Conservation (phyloP, 2,888 invertebrate genomes). For the Meganola albula region DNA sequence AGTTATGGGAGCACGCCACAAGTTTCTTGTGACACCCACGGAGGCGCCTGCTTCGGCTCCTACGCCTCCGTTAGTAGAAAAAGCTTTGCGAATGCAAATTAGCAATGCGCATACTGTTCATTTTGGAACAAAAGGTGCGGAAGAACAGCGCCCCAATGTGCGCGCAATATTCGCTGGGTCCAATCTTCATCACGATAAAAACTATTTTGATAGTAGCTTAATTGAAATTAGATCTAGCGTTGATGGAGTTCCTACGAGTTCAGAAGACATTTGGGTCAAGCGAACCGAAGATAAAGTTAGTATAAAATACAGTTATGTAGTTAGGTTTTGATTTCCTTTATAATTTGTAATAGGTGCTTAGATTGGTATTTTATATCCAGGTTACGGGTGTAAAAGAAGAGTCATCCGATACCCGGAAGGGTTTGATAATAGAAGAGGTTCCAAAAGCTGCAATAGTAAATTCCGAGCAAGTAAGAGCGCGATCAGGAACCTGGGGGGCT, state of each 20-base stretch:
- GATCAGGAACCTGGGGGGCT: slow-evolving; percentile 81
- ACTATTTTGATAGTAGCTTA: slow-evolving; percentile 89
- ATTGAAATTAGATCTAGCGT: slow-evolving; percentile 87
- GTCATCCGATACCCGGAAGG: slow-evolving; percentile 12
- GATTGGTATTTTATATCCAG: slow-evolving; percentile 19
- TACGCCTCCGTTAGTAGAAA: slow-evolving; percentile 60
- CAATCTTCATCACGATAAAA: slow-evolving; percentile 83
- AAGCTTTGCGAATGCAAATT: slow-evolving; percentile 66
- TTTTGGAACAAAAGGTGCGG: slow-evolving; percentile 79
- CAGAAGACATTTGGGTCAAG: slow-evolving; percentile 85
- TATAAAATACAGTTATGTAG: slow-evolving; percentile 21
- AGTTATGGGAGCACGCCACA: slow-evolving; percentile 63
- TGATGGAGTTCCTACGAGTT: slow-evolving; percentile 79
- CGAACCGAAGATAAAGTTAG: slow-evolving; percentile 79
- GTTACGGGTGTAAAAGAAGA: slow-evolving; percentile 23
- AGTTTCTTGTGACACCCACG: slow-evolving; percentile 61
- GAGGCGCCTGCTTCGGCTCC: slow-evolving; percentile 42
- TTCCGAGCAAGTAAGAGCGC: slow-evolving; percentile 56
- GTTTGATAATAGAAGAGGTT: slow-evolving; percentile 16
- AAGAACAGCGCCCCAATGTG: slow-evolving; percentile 77
- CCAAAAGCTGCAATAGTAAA: slow-evolving; percentile 17
- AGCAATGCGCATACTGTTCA: slow-evolving; percentile 82
- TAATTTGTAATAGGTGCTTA: background rate
- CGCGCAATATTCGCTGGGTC: slow-evolving; percentile 78
- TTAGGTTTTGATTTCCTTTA: background rate